A percentile compares a stretch with the other conserved stretches of the same genome.
Conservation (phyloP, 1,140 invertebrate species). For the Ooceraea biroi region DNA sequence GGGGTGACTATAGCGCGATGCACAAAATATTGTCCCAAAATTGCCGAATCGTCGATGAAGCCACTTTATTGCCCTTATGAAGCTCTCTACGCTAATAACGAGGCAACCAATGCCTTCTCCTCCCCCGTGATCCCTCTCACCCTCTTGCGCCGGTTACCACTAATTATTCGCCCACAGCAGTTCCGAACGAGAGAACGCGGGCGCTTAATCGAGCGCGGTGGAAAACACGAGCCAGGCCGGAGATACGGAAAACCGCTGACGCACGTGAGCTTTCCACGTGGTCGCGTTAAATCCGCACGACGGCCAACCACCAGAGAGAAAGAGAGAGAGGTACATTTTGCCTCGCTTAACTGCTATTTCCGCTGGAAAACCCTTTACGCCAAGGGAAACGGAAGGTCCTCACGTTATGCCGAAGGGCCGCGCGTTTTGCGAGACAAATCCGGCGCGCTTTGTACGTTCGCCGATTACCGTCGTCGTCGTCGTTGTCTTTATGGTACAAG, state of each 20-base stretch:
- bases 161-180: slow-evolving; percentile 69
- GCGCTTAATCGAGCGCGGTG: slow-evolving; percentile 66
- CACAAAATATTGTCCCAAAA: slow-evolving; percentile 7
- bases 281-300: slow-evolving; percentile 45
- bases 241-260: slow-evolving; percentile 75
- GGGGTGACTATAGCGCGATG: background rate
- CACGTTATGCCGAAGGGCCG: background rate
- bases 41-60: slow-evolving; percentile 27
- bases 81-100: background rate
- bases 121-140: too few relatives aligned
- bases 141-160: slow-evolving; percentile 39
- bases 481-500: slow-evolving; percentile 23
- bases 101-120: background rate
- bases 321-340: background rate
- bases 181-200: slow-evolving; percentile 12
- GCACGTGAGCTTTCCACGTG: slow-evolving; percentile 72
- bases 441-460: background rate
- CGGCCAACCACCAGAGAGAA: background rate
- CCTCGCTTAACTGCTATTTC: background rate
- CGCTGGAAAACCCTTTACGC: background rate
- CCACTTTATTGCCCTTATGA: slow-evolving; percentile 23
- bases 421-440: background rate
- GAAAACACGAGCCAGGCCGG: slow-evolving; percentile 53
- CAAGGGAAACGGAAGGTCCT: slow-evolving; percentile 1
- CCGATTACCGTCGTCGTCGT: slow-evolving; percentile 1